Percentiles rank a stretch among this genome's conserved stretches.
Conservation (phyloP, 2,113 vertebrate species). For the Motacilla tschutschensis region DNA sequence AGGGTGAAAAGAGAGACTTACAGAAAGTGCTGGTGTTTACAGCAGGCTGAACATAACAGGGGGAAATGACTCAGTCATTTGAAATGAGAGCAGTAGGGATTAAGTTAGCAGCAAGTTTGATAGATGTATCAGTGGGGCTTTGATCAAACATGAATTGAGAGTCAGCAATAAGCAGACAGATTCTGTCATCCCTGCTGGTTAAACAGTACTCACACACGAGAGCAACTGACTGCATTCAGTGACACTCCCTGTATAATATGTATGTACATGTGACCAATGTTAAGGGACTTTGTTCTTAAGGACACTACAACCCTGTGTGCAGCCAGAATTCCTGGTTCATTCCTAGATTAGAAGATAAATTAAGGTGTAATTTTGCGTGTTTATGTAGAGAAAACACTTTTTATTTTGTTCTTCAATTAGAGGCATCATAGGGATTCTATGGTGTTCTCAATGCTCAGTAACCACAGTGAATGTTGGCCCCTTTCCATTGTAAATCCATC, state of each 20-base stretch:
- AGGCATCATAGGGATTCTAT: not conserved
- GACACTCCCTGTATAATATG: too few relatives aligned
- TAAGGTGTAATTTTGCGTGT: not conserved
- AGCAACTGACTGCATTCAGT: not conserved
- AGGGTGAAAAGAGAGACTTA: not conserved
- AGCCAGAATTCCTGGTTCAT: not conserved
- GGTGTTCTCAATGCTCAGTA: not conserved
- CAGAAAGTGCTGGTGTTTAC: not conserved
- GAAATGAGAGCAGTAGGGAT: not conserved
- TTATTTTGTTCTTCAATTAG: not conserved
- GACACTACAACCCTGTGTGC: not conserved
- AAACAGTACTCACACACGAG: not conserved
- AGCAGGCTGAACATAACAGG: not conserved
- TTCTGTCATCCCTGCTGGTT: not conserved
- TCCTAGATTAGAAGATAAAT: not conserved
- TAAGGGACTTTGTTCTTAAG: not conserved
- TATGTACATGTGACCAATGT: accelerated
- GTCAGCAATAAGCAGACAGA: not conserved
- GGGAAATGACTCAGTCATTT: not conserved
- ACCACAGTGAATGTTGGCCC: not conserved
- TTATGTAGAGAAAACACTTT: not conserved
- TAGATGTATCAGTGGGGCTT: not conserved
- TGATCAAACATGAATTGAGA: slow-evolving; percentile 16
- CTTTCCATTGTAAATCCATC: not conserved
- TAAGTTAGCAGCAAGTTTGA: not conserved